These are phyloP conservation scores for Urocynchramus pylzowi DNA, from an alignment of 2,113 vertebrate species.

Conservation along the genomic window DNA sequence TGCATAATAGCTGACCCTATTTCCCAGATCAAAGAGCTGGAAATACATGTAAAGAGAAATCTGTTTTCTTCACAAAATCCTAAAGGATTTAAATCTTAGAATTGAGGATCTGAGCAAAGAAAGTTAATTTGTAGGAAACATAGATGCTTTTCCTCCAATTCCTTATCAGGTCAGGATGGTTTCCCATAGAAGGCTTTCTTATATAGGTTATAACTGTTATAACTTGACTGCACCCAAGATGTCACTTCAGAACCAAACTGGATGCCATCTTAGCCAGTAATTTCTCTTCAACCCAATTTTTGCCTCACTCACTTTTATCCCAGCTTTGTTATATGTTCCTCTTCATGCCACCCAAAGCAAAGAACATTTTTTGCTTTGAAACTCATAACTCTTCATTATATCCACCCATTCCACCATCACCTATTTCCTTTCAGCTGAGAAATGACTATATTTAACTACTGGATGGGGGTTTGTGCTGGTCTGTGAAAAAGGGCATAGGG, in stretches of 20 bases:
- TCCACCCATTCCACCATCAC: background rate
- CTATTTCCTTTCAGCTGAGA: background rate
- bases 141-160: background rate
- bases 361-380: background rate
- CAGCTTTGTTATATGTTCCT: background rate
- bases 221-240: background rate
- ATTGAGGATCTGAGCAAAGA: background rate
- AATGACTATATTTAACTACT: background rate
- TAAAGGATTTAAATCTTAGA: background rate
- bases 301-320: background rate
- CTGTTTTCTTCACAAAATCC: background rate
- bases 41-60: background rate
- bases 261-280: background rate
- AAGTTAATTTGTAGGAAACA: background rate
- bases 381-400: background rate
- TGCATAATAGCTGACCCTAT: background rate
- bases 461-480: background rate
- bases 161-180: background rate
- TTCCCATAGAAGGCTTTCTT: background rate
- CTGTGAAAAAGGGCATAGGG: background rate
- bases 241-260: background rate
- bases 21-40: constrained; percentile 23
- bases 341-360: background rate
- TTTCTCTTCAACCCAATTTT: background rate
- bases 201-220: background rate